phyloP scores from a whole-genome alignment of 1,140 invertebrate genomes.

The Lepidotrigona ventralis region DNA sequence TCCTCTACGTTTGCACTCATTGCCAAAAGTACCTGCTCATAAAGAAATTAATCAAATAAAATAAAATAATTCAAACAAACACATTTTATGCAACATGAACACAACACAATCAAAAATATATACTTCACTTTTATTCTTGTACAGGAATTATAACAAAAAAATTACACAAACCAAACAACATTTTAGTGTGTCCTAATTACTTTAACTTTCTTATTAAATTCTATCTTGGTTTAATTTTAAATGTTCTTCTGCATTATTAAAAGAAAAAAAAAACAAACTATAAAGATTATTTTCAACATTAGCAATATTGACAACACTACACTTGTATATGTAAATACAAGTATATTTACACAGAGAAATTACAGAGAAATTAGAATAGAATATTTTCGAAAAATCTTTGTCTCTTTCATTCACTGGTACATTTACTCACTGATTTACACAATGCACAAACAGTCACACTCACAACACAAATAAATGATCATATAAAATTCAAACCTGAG shows the following conservation, averaged over 20 bases:
- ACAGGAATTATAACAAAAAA: neutral
- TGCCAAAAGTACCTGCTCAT: conserved; percentile 91
- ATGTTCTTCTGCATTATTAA: neutral
- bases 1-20: conserved; percentile 99
- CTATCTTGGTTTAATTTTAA: neutral
- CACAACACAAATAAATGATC: neutral
- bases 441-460: neutral
- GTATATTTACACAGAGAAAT: neutral
- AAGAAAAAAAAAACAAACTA: neutral
- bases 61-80: neutral
- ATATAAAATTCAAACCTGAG: conserved; percentile 84
- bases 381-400: neutral
- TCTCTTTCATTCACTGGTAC: neutral
- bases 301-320: neutral
- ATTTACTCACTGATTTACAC: neutral
- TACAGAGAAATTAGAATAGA: neutral
- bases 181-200: neutral
- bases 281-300: neutral
- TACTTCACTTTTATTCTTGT: neutral
- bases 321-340: neutral
- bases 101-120: neutral
- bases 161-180: neutral
- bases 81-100: neutral
- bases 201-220: neutral
- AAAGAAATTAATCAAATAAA: conserved; percentile 18